Conservation (phyloP, 1,140 invertebrate genomes). For the Zeugodacus cucurbitae region DNA sequence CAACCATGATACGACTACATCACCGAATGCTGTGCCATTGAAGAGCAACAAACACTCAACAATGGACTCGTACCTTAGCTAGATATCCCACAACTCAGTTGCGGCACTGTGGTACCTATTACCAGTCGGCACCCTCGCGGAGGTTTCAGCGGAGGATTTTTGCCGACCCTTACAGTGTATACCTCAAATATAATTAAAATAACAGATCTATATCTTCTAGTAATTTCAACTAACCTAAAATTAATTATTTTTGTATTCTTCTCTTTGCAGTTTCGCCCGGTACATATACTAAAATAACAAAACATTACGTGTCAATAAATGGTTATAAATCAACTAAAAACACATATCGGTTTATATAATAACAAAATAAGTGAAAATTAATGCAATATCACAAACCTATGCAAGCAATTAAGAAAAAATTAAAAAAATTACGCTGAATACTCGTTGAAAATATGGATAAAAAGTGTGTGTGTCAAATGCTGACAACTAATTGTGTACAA, state of each 20-base stretch:
- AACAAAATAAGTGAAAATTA: background rate
- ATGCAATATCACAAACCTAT: background rate
- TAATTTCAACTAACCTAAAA: background rate
- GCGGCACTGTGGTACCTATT: too few species aligned
- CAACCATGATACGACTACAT: too few species aligned
- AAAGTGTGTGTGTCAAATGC: background rate
- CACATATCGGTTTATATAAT: background rate
- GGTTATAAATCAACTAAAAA: background rate
- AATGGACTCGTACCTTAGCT: too few species aligned
- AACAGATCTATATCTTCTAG: too few species aligned
- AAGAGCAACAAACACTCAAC: too few species aligned
- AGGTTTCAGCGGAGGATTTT: too few species aligned
- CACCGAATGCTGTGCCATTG: too few species aligned
- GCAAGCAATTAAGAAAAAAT: background rate
- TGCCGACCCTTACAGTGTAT: too few species aligned
- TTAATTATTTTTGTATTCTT: background rate
- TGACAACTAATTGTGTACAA: background rate
- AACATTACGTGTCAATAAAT: slow-evolving; percentile 6
- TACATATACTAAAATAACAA: background rate
- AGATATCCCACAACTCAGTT: too few species aligned
- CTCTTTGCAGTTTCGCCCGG: background rate
- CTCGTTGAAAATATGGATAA: background rate
- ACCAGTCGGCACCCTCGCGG: too few species aligned
- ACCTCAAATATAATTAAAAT: too few species aligned
- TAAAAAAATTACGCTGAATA: background rate